Conservation (phyloP, 2,797 vertebrate species). For the Taeniopygia guttata region DNA sequence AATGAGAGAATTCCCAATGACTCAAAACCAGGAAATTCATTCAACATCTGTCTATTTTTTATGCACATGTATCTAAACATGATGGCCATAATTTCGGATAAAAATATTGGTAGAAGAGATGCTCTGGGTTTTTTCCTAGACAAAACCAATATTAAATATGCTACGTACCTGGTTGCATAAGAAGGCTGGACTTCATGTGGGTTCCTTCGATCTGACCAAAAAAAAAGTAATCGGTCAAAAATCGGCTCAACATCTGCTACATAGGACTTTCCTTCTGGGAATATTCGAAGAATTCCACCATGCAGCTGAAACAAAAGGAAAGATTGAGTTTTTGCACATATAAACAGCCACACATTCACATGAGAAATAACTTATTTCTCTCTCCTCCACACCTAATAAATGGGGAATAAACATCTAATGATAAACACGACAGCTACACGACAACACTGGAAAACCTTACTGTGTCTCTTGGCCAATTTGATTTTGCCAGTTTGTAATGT, state of each 20-base stretch:
- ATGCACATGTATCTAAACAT: not conserved
- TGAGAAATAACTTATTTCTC: not conserved
- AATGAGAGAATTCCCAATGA: not conserved
- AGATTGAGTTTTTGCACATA: not conserved
- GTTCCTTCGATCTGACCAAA: conserved; percentile 96
- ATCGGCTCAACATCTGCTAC: conserved; percentile 89
- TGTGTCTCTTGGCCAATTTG: not conserved
- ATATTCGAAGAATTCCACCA: conserved; percentile 90
- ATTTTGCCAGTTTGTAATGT: not conserved
- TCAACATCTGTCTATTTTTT: not conserved
- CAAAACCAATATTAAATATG: not conserved
- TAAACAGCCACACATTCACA: not conserved
- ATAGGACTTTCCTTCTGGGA: conserved; percentile 88
- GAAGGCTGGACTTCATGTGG: conserved; percentile 95
- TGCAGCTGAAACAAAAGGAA: conserved; percentile 78
- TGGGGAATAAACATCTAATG: not conserved
- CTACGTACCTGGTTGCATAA: conserved; percentile 83
- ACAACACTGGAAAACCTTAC: not conserved
- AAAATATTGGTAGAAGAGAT: not conserved
- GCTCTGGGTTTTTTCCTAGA: not conserved
- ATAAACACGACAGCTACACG: not conserved
- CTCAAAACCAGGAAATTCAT: not conserved
- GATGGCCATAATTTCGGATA: not conserved
- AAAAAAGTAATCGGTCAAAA: conserved; percentile 91
- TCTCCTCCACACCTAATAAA: not conserved